Conservation (phyloP, 2,113 vertebrate genomes). For the Nyctibius bracteatus region DNA sequence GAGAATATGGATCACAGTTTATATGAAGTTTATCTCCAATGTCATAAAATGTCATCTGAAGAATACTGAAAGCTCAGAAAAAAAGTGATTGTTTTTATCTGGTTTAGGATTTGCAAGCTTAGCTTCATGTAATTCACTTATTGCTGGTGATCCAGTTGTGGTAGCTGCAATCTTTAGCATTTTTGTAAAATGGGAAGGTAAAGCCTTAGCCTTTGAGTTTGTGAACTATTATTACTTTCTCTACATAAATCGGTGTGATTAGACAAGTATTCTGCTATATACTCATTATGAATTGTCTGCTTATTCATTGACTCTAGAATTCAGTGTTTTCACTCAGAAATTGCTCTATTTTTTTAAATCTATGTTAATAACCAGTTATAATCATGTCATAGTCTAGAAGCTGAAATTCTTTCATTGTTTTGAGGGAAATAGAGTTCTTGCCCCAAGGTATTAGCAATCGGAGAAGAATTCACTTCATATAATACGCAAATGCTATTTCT, state of each 20-base stretch:
- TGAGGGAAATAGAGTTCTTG: background rate
- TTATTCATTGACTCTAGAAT: background rate
- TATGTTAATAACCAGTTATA: background rate
- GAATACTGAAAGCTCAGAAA: background rate
- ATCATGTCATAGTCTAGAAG: background rate
- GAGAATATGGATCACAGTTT: background rate
- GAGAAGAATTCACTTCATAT: background rate
- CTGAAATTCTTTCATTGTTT: background rate
- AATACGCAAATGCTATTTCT: background rate
- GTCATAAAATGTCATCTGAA: background rate
- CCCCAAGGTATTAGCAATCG: background rate
- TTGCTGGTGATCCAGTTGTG: background rate
- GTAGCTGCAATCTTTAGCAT: background rate
- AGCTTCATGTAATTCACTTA: background rate
- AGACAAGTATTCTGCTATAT: background rate
- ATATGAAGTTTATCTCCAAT: background rate
- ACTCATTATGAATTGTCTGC: background rate
- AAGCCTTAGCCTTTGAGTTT: background rate
- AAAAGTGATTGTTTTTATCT: background rate
- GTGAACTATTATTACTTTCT: background rate
- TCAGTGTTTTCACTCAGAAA: background rate
- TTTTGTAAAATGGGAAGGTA: background rate
- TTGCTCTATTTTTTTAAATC: background rate
- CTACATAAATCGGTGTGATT: background rate
- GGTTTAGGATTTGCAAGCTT: background rate